A percentile compares a stretch with the other conserved stretches of the same genome.
Conservation (phyloP, 2,888 invertebrate species). For the Scaptomyza polygonia region DNA sequence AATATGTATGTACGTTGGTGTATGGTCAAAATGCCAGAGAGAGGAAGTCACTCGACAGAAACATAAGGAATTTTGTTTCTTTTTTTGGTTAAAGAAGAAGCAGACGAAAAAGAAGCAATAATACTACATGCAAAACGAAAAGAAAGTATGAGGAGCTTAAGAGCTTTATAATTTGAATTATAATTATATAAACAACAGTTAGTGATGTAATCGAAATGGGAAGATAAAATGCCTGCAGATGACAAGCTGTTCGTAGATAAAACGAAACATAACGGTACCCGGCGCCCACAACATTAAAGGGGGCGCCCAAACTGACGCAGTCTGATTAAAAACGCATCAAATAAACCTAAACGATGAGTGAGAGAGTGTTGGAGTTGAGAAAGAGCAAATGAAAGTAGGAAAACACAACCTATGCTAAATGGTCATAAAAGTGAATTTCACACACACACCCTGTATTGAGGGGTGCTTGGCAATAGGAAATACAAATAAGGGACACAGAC, state of each 20-base stretch:
- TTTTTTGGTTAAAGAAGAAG: constrained; percentile 3
- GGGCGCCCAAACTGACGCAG: constrained; percentile 65
- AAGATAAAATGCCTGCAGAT: constrained; percentile 34
- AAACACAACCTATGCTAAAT: constrained; percentile 66
- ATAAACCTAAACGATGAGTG: constrained; percentile 48
- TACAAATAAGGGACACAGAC: constrained; percentile 59
- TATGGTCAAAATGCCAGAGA: constrained; percentile 23
- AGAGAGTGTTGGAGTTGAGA: constrained; percentile 4
- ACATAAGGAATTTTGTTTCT: constrained; percentile 1
- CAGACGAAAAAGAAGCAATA: background rate
- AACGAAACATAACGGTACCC: constrained; percentile 1
- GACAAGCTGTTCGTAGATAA: constrained; percentile 16
- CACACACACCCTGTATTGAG: constrained; percentile 33
- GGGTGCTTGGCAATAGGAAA: constrained; percentile 58
- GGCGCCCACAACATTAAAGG: constrained; percentile 39
- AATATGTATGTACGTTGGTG: background rate
- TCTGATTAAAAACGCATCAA: constrained; percentile 74
- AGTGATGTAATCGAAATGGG: constrained; percentile 20
- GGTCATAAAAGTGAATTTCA: constrained; percentile 66
- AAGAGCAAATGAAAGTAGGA: constrained; percentile 24
- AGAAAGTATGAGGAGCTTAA: constrained; percentile 3
- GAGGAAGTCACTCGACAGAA: constrained; percentile 37
- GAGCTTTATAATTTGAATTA: constrained; percentile 19
- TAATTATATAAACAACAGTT: constrained; percentile 45
- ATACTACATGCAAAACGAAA: background rate